These are phyloP conservation scores for Lineus longissimus DNA, from an alignment of 1,140 invertebrate genomes.

Conservation along the genomic window DNA sequence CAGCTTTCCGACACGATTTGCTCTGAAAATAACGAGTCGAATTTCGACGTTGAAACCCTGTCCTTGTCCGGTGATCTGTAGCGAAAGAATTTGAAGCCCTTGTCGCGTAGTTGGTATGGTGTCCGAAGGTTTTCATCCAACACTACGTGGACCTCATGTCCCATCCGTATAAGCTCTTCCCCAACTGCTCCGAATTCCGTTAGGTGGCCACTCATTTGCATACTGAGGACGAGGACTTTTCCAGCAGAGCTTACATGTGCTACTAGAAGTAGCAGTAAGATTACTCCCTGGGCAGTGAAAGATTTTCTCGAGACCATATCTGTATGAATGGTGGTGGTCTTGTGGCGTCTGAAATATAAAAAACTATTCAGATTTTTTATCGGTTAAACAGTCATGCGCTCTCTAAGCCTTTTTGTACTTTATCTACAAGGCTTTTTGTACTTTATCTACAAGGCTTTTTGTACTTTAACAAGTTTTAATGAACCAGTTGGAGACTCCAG, in stretches of 20 bases:
- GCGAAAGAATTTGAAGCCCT: background rate
- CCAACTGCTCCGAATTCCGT: background rate
- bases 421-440: no score
- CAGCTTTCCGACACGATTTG: background rate
- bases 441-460: no score
- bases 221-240: background rate
- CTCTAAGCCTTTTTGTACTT: no score
- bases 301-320: no score
- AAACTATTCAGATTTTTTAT: no score
- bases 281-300: no score
- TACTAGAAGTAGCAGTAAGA: background rate
- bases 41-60: background rate
- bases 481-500: no score
- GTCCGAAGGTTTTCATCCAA: background rate
- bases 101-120: slow-evolving; percentile 1
- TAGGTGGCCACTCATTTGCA: slow-evolving; percentile 6
- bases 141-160: background rate
- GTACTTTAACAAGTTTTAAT: no score
- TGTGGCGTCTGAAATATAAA: no score
- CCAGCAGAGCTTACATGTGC: background rate
- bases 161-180: background rate
- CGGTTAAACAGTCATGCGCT: no score
- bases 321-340: no score
- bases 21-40: background rate
- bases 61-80: background rate